A percentile compares a stretch with the other conserved stretches of the same genome.
Conservation (phyloP, 2,113 vertebrate genomes). For the Illadopsis cleaveri region DNA sequence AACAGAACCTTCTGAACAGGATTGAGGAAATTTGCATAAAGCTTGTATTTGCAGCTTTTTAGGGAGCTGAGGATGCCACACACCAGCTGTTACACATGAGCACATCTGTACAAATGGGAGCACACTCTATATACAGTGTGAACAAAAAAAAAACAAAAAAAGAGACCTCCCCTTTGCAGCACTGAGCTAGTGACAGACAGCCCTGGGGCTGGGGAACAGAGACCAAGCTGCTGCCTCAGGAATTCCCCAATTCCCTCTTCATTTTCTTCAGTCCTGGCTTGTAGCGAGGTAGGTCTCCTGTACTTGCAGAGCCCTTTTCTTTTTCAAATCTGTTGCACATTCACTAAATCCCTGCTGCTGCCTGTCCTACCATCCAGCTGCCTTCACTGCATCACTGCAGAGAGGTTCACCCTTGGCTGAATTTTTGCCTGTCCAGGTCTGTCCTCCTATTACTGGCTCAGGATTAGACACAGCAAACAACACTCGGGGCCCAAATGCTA, state of each 20-base stretch:
- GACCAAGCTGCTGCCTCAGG: background rate
- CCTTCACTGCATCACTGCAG: background rate
- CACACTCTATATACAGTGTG: fast-evolving
- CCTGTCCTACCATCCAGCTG: background rate
- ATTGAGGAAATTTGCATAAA: background rate
- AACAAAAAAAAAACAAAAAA: background rate
- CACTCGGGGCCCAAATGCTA: background rate
- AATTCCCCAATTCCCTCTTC: background rate
- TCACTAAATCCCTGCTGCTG: background rate
- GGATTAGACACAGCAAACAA: background rate
- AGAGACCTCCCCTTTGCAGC: background rate
- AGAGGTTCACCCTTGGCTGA: background rate
- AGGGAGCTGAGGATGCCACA: background rate
- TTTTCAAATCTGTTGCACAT: fast-evolving
- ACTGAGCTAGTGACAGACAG: background rate
- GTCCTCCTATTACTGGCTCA: background rate
- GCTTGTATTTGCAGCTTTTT: background rate
- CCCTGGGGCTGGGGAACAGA: background rate
- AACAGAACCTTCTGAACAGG: background rate
- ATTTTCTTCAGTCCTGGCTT: background rate
- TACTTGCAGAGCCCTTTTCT: background rate
- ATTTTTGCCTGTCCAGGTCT: background rate
- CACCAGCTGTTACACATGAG: background rate
- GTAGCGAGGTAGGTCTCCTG: background rate
- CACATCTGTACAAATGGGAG: background rate